Evolutionary conservation across 1,140 invertebrate species (phyloP), one percentile per base, ranked within the genome.

Genomic region (Frieseomelitta varia): DNA sequence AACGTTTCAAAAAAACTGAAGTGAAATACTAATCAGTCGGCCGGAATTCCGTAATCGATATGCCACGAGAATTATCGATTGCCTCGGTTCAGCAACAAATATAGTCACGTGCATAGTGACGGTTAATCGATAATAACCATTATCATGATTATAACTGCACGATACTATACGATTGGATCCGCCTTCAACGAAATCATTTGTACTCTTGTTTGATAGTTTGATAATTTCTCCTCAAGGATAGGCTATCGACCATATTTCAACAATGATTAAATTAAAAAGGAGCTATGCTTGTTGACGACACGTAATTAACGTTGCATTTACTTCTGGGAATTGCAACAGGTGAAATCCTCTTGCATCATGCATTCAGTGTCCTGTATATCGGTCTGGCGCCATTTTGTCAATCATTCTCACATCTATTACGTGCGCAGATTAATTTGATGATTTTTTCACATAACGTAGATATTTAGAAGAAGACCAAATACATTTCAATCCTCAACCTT

Each of bases 71-170:
- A n/a, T 77, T 82, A 83, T 78, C 65, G 74, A 83, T 83, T 69
- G 39, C 34, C n/a, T 51, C 1, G 8, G 34, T 53, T 58, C 78
- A 71, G 55, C 39, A 78, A 83, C 39, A 78, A 78, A 78, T 67
- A 78, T 65, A 71, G 19, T n/a, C 19, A 24, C n/a, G 12, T 30
- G 55, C 19, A n/a, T 21, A 56, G 55, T 34, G 65, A 53, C 27
- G 19, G 55, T 71, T 58, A 78, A 83, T 83, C 81, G 81, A 83
- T 78, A 69, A 39, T 27, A 77, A 58, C 55, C n/a, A 69, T 69
- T 78, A 78, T 61, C 19, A 4, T 21, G 65, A 51, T 68, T 83
- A 69, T 81, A 67, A 56, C 76, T 75, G 74, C 71, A 47, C 71
- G 27, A 39, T n/a, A 39, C 39, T n/a, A 3, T 47, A 67, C 10